Evolutionary conservation across 2,113 vertebrate genomes (phyloP), one percentile per base, ranked within the genome.

Genomic region (Pagrus major): DNA sequence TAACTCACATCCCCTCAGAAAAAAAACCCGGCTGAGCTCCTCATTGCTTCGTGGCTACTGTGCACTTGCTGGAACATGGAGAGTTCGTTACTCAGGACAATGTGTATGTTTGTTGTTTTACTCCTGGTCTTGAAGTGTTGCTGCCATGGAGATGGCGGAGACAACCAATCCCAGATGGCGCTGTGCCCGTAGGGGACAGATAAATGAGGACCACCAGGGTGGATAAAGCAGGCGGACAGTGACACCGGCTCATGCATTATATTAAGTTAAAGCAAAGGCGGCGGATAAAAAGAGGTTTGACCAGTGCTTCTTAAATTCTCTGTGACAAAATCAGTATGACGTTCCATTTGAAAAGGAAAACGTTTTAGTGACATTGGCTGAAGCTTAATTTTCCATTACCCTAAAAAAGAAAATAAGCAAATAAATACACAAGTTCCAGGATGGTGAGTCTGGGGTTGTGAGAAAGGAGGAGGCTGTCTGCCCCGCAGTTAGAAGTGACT

Each of bases 101-200:
- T 81, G 75, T 90, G 75, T 75, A 23, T 75, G 83, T 91, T 91
- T 94, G 88, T 88, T 90, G 76, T 89, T 86, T 89, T 64, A 63
- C 78, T 78, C 52, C 71, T 80, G 83, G 80, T 84, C 73, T 81
- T 27, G 25, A 86, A 87, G 82, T 83, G 75, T 70, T 42, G 77
- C 86, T 82, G 74, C 86, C 85, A 71, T 74, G 82, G 80, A 87
- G 83, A 88, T 74, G 86, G 67, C 76, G 75, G 88, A 74, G 88
- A 88, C 90, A 91, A 87, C 83, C 72, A 86, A 84, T 91, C 89
- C 90, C 91, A 92, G 89, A 93, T 88, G 90, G 81, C 23, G 46
- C 49, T 75, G 31, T 89, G 88, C 83, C 91, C 72, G 12, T 85
- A 91, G 88, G 87, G 86, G 88, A 91, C 86, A 80, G 82, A 90